Base-by-base conservation (phyloP, 1,140 invertebrate genomes). In the Bactericera cockerelli region DNA sequence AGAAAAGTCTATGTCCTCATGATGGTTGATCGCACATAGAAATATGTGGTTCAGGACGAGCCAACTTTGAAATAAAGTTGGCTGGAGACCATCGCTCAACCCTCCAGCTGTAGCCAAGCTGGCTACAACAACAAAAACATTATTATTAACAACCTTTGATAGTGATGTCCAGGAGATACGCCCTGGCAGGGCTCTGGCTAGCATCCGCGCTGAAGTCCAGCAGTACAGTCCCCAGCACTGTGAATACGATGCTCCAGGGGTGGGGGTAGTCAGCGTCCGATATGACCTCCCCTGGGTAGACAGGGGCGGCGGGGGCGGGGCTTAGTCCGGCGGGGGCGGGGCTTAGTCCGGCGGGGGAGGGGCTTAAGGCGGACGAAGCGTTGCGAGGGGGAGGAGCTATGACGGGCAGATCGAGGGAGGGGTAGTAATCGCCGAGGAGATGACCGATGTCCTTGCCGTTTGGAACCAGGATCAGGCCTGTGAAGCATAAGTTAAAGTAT, bases 201-300 rank as follows among this genome's bases (percentile, higher is more conserved):
- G 92, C 90, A 69, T 97, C 93, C 1, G 93, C 93, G 70, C 94
- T 89, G 71, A 97, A 96, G 71, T 98, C 94, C 25, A 97, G 73
- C 10, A 97, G 72, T 26, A 94, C 89, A 0, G 93, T 95, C 11
- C 94, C 94, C 0, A 97, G 67, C 42, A 97, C 82, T 0, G 93
- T 96, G 65, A 98, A 90, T 65, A 94, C 79, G 28, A 96, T 82
- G 2, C 88, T 87, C 89, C 88, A 92, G 0, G 84, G 81, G 70
- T 90, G 87, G 1, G 76, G 75, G 10, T 58, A 58, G 11, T 58
- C 31, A 11, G 62, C 61, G 28, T 62, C 61, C n/a, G 58, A 59
- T 16, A 62, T 36, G 14, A 42, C 38, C 21, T 26, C 53, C 4
- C 57, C 61, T 2, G 53, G 13, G 1, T 65, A 59, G 6, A 73